phyloP scores from a whole-genome alignment of 1,140 invertebrate species.

The Nomia melanderi region DNA sequence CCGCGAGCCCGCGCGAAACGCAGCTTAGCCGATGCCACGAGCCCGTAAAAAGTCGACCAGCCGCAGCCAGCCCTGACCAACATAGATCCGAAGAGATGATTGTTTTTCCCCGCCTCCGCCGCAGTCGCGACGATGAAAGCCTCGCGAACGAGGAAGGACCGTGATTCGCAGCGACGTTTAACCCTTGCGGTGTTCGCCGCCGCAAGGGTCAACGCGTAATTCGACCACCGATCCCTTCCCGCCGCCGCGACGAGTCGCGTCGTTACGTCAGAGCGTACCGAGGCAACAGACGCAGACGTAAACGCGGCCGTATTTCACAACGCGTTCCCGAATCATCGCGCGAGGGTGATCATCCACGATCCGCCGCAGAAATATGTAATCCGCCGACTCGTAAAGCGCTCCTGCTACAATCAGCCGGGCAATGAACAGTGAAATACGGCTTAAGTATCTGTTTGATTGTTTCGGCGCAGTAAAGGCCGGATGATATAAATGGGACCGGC shows the following conservation, averaged over 20 bases:
- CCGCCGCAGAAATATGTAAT: too few species aligned
- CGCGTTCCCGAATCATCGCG: background rate
- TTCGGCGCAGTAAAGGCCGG: too few species aligned
- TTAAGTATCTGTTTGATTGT: too few species aligned
- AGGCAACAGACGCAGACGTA: background rate
- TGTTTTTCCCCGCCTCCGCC: background rate
- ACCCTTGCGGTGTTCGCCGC: too few species aligned
- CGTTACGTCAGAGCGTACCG: background rate
- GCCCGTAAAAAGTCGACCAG: constrained; percentile 5
- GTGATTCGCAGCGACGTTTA: constrained; percentile 8
- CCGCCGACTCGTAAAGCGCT: too few species aligned
- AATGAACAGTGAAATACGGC: too few species aligned
- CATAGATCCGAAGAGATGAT: constrained; percentile 15
- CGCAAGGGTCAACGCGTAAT: background rate
- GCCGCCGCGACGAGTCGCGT: background rate
- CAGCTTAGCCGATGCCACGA: background rate
- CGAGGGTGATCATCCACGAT: too few species aligned
- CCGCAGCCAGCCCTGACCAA: constrained; percentile 33
- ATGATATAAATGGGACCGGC: too few species aligned
- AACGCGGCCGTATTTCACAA: background rate
- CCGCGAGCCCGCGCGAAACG: background rate
- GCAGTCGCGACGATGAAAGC: background rate
- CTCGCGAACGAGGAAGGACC: background rate
- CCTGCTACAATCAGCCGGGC: too few species aligned
- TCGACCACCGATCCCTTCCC: background rate